Evolutionary conservation across 2,888 invertebrate genomes (phyloP).

Genomic region (Melanostoma scalare): DNA sequence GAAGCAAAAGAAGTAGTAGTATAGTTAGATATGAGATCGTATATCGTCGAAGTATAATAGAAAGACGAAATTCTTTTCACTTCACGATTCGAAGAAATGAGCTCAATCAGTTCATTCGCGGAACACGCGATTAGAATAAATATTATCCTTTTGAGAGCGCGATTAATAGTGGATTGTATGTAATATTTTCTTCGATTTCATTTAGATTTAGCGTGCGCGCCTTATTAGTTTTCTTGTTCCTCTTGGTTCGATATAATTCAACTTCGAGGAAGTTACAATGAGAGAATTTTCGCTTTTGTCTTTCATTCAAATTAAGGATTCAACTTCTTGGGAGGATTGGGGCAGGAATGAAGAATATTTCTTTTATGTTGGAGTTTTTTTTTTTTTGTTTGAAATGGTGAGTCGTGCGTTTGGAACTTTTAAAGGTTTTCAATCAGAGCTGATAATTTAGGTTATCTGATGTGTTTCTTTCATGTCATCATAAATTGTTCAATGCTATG

Average conservation of each 20-base stretch:
- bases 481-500: no score
- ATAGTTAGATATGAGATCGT: not conserved
- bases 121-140: slow-evolving; percentile 67
- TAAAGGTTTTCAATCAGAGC: no score
- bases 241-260: not conserved
- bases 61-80: slow-evolving; percentile 31
- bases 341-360: no score
- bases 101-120: slow-evolving; percentile 63
- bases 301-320: no score
- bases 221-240: slow-evolving; percentile 24
- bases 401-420: no score
- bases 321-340: no score
- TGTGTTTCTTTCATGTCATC: no score
- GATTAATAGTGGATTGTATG: slow-evolving; percentile 65
- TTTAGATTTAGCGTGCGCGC: slow-evolving; percentile 33
- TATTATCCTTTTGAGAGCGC: slow-evolving; percentile 62
- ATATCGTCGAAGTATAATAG: not conserved
- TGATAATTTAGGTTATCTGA: no score
- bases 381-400: no score
- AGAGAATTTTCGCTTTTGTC: no score
- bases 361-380: no score
- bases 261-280: not conserved
- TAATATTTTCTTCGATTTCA: slow-evolving; percentile 34
- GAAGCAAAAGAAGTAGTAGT: slow-evolving; percentile 12
- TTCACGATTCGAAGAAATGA: slow-evolving; percentile 55